Evolutionary conservation across 2,888 invertebrate genomes (phyloP).

Genomic region (Myopa testacea): DNA sequence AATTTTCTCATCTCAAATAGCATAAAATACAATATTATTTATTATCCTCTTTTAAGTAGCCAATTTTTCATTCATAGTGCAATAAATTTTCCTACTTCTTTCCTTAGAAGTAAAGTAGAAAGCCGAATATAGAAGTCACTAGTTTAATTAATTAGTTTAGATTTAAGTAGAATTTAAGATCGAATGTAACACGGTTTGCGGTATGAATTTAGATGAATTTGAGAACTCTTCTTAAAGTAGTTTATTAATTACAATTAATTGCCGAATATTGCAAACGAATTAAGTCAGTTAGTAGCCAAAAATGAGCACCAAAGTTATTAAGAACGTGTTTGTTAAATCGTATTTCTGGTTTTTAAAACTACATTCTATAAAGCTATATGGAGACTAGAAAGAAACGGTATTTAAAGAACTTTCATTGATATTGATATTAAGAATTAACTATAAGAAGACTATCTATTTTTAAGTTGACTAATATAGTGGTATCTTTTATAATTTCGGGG

Average conservation of each 20-base stretch:
- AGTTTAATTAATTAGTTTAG: neutral
- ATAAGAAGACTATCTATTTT: neutral
- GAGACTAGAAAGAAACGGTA: neutral
- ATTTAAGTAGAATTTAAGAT: neutral
- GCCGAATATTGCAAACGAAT: neutral
- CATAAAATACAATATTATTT: neutral
- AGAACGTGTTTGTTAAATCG: neutral
- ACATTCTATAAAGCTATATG: neutral
- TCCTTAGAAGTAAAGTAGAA: neutral
- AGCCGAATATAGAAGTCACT: neutral
- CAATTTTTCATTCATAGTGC: slow-evolving; percentile 2
- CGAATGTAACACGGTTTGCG: neutral
- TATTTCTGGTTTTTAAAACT: neutral
- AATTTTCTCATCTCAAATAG: too few species aligned
- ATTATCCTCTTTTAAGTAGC: neutral
- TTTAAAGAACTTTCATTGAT: neutral
- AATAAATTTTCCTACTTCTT: neutral
- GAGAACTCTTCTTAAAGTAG: neutral
- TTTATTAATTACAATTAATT: neutral
- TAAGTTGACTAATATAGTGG: slow-evolving; percentile 5
- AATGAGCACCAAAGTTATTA: neutral
- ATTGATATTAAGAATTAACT: neutral
- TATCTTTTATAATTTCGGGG: slow-evolving; percentile 15
- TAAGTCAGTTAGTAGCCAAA: neutral
- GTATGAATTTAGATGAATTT: neutral